Percentiles rank a stretch among this genome's conserved stretches.
phyloP scores from a whole-genome alignment of 2,797 vertebrate species.

The Danio aesculapii region DNA sequence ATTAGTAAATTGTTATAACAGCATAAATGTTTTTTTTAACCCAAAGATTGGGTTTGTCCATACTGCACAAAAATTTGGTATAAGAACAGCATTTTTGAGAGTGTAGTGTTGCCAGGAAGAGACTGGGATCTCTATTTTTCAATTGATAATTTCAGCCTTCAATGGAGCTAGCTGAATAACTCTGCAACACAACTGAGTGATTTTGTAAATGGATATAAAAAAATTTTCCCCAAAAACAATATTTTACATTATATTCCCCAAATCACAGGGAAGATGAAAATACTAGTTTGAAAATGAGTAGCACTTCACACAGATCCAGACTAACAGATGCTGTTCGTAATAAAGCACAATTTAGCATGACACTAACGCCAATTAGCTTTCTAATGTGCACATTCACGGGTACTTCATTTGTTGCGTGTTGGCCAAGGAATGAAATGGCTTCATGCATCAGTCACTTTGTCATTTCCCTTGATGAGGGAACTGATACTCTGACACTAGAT shows the following conservation, averaged over 20 bases:
- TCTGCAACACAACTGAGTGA: neutral
- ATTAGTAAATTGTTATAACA: too few relatives aligned
- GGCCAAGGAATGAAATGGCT: neutral
- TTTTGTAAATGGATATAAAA: neutral
- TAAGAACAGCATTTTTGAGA: too few relatives aligned
- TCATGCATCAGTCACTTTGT: constrained; percentile 33
- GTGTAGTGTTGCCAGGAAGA: too few relatives aligned
- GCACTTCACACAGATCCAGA: neutral
- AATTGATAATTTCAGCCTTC: too few relatives aligned
- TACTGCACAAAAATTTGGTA: too few relatives aligned
- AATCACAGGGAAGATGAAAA: neutral
- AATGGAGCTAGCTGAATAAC: too few relatives aligned
- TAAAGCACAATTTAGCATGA: constrained; percentile 49
- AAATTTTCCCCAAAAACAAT: too few relatives aligned
- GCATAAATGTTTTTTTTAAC: too few relatives aligned
- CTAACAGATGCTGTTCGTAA: constrained; percentile 63
- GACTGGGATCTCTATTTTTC: too few relatives aligned
- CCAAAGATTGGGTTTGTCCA: too few relatives aligned
- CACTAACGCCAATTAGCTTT: constrained; percentile 16
- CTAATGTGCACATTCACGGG: constrained; percentile 15
- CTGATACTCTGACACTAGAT: constrained; percentile 26
- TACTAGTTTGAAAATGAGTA: neutral
- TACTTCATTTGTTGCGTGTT: neutral
- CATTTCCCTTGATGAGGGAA: constrained; percentile 8
- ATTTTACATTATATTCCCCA: too few relatives aligned